A percentile compares a stretch with the other conserved stretches of the same genome.
Conservation (phyloP, 2,113 vertebrate genomes). For the Zosterops pallidus region DNA sequence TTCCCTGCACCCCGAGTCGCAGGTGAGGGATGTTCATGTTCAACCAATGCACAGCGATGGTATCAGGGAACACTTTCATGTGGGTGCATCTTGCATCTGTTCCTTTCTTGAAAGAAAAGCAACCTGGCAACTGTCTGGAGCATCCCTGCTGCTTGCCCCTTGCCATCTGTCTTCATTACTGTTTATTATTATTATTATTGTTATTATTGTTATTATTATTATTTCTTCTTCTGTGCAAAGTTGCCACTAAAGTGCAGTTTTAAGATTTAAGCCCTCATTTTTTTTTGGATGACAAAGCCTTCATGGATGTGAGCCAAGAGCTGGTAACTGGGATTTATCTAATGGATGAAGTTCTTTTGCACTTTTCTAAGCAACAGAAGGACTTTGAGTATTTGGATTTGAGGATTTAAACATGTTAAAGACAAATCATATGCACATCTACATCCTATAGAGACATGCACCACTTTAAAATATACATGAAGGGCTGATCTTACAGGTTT, state of each 20-base stretch:
- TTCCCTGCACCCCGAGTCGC: background rate
- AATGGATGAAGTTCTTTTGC: background rate
- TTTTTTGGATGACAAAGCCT: background rate
- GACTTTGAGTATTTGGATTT: background rate
- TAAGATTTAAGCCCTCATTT: background rate
- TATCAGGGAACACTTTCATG: background rate
- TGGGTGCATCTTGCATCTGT: background rate
- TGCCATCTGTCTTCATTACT: background rate
- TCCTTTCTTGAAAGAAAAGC: constrained; percentile 1
- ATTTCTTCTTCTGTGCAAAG: background rate
- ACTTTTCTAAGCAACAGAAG: background rate
- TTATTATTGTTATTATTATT: background rate
- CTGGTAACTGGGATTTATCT: background rate
- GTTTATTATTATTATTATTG: background rate
- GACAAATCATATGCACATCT: background rate
- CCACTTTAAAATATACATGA: background rate
- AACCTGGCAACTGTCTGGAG: background rate
- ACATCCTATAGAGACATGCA: background rate
- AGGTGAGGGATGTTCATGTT: background rate
- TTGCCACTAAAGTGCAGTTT: background rate
- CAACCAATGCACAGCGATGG: background rate
- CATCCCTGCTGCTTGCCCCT: background rate
- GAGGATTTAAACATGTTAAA: background rate
- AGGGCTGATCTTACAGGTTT: background rate
- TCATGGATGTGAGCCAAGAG: background rate